phyloP scores from a whole-genome alignment of 53 echinoderm and acorn worm genomes.

The Henricia sp. region DNA sequence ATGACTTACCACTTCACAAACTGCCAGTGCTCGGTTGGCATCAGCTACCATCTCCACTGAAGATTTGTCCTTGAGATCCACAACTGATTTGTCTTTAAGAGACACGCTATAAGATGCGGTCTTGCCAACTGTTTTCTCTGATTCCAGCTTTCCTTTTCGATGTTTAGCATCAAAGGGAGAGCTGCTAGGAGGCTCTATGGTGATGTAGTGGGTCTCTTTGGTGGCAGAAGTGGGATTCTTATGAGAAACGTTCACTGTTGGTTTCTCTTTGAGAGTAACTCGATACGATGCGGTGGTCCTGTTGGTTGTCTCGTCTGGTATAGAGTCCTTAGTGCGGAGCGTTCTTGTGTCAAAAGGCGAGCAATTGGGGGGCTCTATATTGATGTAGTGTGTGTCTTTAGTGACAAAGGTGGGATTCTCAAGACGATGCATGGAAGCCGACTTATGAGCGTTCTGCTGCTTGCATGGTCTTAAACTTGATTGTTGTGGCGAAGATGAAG shows the following conservation, averaged over 20 bases:
- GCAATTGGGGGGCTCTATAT: conserved; percentile 40
- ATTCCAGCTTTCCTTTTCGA: too few species aligned
- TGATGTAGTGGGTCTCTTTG: conserved; percentile 42
- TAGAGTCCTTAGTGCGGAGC: too few species aligned
- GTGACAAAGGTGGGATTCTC: conserved; percentile 37
- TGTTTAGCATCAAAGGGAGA: conserved; percentile 7
- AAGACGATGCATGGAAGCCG: neutral
- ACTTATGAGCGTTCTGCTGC: neutral
- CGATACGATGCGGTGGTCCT: too few species aligned
- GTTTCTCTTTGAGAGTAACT: too few species aligned
- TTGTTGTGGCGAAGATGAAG: neutral
- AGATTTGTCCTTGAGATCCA: conserved; percentile 32
- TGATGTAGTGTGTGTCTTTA: conserved; percentile 51
- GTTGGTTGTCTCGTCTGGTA: too few species aligned
- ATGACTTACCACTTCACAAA: conserved; percentile 63
- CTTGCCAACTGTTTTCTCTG: neutral
- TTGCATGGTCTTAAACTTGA: neutral
- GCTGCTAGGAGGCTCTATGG: conserved; percentile 18
- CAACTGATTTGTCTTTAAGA: conserved; percentile 31
- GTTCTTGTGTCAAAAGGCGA: conserved; percentile 41
- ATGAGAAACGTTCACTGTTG: too few species aligned
- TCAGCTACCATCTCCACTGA: conserved; percentile 16
- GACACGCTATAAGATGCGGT: conserved; percentile 33
- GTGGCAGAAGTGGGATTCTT: conserved; percentile 15
- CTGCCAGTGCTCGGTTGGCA: conserved; percentile 37